Percentiles rank a stretch among this genome's conserved stretches.
These are phyloP conservation scores for Apeltes quadracus DNA, from an alignment of 2,113 vertebrate genomes.

Conservation along the genomic window DNA sequence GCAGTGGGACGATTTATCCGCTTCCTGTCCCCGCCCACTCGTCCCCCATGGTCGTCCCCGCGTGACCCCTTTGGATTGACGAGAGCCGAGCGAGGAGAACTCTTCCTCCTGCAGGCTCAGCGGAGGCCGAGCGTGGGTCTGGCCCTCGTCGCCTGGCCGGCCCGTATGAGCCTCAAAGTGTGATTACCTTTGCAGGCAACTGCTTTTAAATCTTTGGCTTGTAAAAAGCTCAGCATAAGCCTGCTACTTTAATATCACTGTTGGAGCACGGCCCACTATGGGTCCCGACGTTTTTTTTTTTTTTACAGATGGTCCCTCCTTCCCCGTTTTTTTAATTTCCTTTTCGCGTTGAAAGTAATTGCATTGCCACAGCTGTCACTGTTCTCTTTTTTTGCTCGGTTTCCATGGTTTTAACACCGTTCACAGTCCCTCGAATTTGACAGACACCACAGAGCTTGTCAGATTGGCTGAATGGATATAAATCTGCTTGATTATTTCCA, in stretches of 20 bases:
- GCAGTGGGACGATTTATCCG: constrained; percentile 26
- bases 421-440: constrained; percentile 36
- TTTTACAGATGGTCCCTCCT: constrained; percentile 58
- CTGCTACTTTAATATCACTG: constrained; percentile 68
- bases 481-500: constrained; percentile 46
- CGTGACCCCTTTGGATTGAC: constrained; percentile 75
- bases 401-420: constrained; percentile 43
- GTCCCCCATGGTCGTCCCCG: constrained; percentile 12
- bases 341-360: constrained; percentile 72
- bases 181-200: constrained; percentile 78
- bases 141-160: constrained; percentile 57
- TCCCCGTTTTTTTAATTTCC: constrained; percentile 66
- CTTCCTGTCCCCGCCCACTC: constrained; percentile 43
- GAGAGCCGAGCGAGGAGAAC: constrained; percentile 51
- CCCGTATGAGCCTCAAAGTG: constrained; percentile 57
- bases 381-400: constrained; percentile 24
- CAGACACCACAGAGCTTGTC: constrained; percentile 49
- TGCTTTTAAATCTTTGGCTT: constrained; percentile 55
- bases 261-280: constrained; percentile 36
- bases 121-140: constrained; percentile 57
- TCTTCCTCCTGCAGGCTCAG: constrained; percentile 47
- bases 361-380: constrained; percentile 64
- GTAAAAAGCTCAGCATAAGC: constrained; percentile 32
- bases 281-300: constrained; percentile 17
- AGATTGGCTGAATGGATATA: constrained; percentile 42